These are phyloP conservation scores for Channa maculata DNA, from an alignment of 2,113 vertebrate species.

Conservation along the genomic window DNA sequence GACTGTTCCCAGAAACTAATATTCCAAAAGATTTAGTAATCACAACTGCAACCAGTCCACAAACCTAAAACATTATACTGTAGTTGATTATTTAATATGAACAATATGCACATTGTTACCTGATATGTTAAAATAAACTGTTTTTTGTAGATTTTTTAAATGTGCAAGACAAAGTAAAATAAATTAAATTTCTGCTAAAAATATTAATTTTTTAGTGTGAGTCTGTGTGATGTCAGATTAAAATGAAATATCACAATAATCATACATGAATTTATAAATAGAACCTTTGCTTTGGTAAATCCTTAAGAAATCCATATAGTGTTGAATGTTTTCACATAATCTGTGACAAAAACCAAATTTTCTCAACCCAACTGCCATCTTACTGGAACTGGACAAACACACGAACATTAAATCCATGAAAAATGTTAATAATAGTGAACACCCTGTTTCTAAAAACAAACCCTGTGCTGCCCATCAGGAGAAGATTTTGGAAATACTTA, in stretches of 20 bases:
- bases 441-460: slow-evolving; percentile 32
- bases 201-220: neutral
- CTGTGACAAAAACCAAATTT: slow-evolving; percentile 40
- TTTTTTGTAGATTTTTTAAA: no score
- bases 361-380: slow-evolving; percentile 3
- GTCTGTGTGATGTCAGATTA: neutral
- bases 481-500: neutral
- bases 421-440: slow-evolving; percentile 25
- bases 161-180: neutral
- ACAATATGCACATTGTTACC: no score
- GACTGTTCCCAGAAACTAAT: neutral
- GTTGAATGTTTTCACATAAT: slow-evolving; percentile 37
- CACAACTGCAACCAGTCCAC: no score
- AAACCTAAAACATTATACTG: no score
- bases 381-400: slow-evolving; percentile 7
- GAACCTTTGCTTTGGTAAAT: slow-evolving; percentile 1
- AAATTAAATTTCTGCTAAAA: neutral
- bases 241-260: slow-evolving; percentile 17
- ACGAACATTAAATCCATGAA: slow-evolving; percentile 33
- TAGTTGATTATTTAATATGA: no score
- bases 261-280: slow-evolving; percentile 15
- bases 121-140: no score
- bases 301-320: neutral
- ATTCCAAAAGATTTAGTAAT: no score
- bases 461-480: slow-evolving; percentile 14